These are phyloP conservation scores for Sapayoa aenigma DNA, from an alignment of 2,113 vertebrate genomes.

Conservation along the genomic window DNA sequence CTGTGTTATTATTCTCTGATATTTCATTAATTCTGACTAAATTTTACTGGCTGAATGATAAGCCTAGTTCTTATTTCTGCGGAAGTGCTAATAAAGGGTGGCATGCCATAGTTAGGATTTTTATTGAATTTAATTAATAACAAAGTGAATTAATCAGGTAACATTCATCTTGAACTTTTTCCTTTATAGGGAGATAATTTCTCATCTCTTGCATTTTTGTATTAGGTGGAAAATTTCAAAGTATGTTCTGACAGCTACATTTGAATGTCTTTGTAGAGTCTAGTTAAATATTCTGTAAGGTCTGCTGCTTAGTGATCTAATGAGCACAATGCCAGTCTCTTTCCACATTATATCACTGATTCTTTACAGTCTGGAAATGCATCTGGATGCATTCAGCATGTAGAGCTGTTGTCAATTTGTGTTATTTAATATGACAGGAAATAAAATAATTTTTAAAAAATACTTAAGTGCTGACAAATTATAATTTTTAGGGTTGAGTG, in stretches of 20 bases:
- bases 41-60: conserved; percentile 13
- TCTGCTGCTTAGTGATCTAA: conserved; percentile 47
- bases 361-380: conserved; percentile 16
- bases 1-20: not conserved
- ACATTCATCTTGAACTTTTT: conserved; percentile 27
- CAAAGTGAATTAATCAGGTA: conserved; percentile 55
- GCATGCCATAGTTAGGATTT: conserved; percentile 39
- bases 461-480: conserved; percentile 39
- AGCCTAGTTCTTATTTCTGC: conserved; percentile 9
- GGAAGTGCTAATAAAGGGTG: conserved; percentile 51
- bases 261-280: conserved; percentile 58
- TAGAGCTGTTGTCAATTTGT: conserved; percentile 27
- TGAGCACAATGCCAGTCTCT: conserved; percentile 33
- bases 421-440: conserved; percentile 37
- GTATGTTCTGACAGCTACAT: conserved; percentile 14
- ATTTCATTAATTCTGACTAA: conserved; percentile 45
- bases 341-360: not conserved
- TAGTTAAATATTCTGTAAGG: conserved; percentile 52
- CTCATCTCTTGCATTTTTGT: conserved; percentile 21
- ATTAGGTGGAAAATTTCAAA: not conserved
- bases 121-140: conserved; percentile 69
- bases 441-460: not conserved
- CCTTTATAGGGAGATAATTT: conserved; percentile 49
- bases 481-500: conserved; percentile 2
- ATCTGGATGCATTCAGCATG: conserved; percentile 17